phyloP scores from a whole-genome alignment of 2,113 vertebrate species.

The Proteles cristata region DNA sequence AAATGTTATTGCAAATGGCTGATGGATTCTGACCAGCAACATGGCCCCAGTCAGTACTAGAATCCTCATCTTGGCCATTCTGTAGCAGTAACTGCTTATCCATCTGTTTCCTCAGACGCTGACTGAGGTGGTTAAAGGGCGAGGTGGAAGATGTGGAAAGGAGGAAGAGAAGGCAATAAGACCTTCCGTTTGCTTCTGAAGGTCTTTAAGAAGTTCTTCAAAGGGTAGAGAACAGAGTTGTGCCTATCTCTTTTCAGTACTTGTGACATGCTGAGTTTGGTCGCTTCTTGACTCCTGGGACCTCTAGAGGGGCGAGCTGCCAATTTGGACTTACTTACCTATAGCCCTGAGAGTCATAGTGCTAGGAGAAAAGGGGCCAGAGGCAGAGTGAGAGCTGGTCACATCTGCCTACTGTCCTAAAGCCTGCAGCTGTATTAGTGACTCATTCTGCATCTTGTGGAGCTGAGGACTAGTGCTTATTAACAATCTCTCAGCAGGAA shows the following conservation, averaged over 20 bases:
- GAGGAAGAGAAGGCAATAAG: neutral
- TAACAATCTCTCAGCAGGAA: constrained; percentile 23
- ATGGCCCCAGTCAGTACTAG: neutral
- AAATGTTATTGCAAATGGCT: neutral
- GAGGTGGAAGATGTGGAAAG: neutral
- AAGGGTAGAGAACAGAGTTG: neutral
- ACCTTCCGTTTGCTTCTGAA: neutral
- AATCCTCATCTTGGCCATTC: neutral
- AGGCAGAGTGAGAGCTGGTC: neutral
- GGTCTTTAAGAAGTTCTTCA: neutral
- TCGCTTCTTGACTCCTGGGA: neutral
- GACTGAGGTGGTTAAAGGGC: neutral
- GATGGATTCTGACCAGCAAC: neutral
- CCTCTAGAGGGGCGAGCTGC: neutral
- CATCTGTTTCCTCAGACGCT: neutral
- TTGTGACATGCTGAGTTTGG: neutral
- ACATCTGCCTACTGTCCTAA: neutral
- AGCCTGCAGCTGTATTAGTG: neutral
- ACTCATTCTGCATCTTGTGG: neutral
- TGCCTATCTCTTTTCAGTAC: neutral
- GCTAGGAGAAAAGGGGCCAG: neutral
- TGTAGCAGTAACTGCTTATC: neutral
- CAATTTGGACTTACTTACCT: neutral
- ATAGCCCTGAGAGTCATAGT: neutral
- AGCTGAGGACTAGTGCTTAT: neutral